Base-by-base conservation (phyloP, 2,797 vertebrate genomes). In the Thaleichthys pacificus region DNA sequence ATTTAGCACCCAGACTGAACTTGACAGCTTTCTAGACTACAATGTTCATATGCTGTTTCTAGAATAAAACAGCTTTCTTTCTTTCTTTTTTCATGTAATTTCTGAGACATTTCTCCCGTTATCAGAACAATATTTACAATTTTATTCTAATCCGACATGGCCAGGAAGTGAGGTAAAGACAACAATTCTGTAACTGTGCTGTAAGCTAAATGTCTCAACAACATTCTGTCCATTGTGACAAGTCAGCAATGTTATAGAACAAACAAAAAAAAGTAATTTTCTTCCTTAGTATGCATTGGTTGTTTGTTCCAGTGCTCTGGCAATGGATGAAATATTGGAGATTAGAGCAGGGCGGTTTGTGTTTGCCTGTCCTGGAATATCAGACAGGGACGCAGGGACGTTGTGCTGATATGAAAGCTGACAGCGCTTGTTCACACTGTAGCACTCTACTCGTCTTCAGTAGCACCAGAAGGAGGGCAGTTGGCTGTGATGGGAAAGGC, bases 211-310 rank as follows among this genome's bases (percentile, higher is more conserved):
- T 19, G 12, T 42, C 64, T 66, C 35, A 4, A 6, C 35, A 42
- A 47, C 15, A 51, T 86, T 82, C 77, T 83, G 85, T 91, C 86
- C 88, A 84, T 85, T 70, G 80, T 89, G 69, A 80, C 70, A 84
- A 83, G 80, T 82, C 77, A 80, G 85, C 71, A 77, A 73, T 84
- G 89, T 87, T 77, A 85, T 79, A 89, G 86, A 88, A 87, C 87
- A 92, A 91, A 92, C 85, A 87, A 77, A 89, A 90, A 87, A 80
- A 68, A 66, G 83, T 82, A 74, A 75, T 76, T 84, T 74, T 83
- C 74, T 86, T 90, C 91, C 19, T 56, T 15, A n/a, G 81, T 89
- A 91, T 91, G 87, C 91, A 91, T 90, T 88, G 84, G 83, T 86
- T 86, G 87, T 84, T 88, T 85, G 82, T 77, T 71, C 22, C 79